phyloP scores from a whole-genome alignment of 2,113 vertebrate genomes.

The Actinemys pallida region DNA sequence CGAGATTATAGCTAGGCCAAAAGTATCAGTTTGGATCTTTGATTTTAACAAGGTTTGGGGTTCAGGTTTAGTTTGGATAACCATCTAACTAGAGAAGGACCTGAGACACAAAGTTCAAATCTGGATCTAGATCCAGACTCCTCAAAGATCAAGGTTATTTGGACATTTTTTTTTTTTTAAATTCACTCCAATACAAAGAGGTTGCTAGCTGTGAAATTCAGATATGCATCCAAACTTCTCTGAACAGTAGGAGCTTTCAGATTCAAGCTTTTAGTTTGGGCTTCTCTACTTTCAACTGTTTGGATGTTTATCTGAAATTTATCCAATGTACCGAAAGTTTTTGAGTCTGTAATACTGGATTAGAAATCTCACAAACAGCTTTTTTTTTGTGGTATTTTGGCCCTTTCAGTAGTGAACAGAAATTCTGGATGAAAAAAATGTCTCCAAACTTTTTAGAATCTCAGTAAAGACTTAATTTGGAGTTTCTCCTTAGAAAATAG shows the following conservation, averaged over 20 bases:
- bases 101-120: neutral
- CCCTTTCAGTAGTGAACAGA: neutral
- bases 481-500: neutral
- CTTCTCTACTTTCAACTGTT: conserved; percentile 43
- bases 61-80: neutral
- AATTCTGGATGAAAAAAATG: neutral
- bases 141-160: neutral
- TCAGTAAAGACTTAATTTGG: neutral
- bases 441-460: neutral
- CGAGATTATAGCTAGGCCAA: neutral
- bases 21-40: neutral
- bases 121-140: neutral
- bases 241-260: neutral
- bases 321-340: neutral
- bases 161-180: neutral
- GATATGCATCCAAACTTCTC: neutral
- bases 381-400: neutral
- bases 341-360: neutral
- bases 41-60: neutral
- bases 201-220: neutral
- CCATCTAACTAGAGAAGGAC: neutral
- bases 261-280: neutral
- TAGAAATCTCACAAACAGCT: neutral
- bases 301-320: conserved; percentile 33
- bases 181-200: neutral